Conservation (phyloP, 2,797 vertebrate species). For the Pipistrellus kuhlii region DNA sequence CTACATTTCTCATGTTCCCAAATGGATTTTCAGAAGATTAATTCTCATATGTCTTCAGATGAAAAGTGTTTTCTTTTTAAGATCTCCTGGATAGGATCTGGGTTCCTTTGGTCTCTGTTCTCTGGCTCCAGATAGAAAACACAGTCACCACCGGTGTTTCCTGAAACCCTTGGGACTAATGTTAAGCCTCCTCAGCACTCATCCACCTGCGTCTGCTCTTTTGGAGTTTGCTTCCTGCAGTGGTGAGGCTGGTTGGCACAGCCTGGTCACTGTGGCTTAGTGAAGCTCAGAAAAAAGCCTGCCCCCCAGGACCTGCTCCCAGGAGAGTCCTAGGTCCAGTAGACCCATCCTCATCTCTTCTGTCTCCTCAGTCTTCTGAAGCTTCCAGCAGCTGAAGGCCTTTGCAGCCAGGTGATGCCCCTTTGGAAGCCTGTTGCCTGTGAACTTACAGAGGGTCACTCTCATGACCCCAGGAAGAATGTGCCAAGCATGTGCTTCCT, state of each 20-base stretch:
- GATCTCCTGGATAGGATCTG: neutral
- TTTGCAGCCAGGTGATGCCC: neutral
- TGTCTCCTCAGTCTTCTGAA: neutral
- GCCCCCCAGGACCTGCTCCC: neutral
- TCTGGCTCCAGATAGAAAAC: neutral
- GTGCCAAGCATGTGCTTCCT: neutral
- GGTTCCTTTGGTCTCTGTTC: neutral
- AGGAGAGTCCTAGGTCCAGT: neutral
- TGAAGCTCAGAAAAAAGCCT: neutral
- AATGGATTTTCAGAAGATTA: slow-evolving; percentile 7
- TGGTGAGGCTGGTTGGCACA: neutral
- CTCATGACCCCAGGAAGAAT: neutral
- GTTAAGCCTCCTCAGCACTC: neutral
- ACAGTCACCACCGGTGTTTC: neutral
- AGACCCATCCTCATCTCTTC: neutral
- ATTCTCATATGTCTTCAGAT: neutral
- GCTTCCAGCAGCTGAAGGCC: neutral
- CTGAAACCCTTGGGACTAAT: slow-evolving; percentile 9
- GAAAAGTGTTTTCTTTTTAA: neutral
- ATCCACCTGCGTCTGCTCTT: neutral
- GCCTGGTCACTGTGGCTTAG: neutral
- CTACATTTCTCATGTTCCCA: neutral
- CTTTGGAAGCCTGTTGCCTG: slow-evolving; percentile 22
- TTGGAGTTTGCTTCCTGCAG: neutral
- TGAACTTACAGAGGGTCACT: neutral